A percentile compares a stretch with the other conserved stretches of the same genome.
Conservation (phyloP, 2,888 invertebrate genomes). For the Drosophila nr. perissopoda region DNA sequence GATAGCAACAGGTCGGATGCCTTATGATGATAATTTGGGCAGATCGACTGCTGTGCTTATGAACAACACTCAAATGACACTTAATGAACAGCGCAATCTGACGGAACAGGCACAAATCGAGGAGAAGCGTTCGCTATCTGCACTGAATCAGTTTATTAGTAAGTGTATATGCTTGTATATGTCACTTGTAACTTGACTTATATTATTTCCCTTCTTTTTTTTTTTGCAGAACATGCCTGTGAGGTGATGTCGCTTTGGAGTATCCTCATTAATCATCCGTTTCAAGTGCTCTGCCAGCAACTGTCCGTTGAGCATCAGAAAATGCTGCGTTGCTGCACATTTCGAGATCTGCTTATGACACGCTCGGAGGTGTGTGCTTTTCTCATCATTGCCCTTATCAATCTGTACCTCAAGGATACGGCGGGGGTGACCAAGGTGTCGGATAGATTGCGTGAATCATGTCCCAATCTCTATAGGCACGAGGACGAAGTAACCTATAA, state of each 20-base stretch:
- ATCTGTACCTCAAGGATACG: conserved; percentile 96
- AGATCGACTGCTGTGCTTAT: conserved; percentile 69
- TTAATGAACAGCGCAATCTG: conserved; percentile 82
- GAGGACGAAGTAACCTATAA: conserved; percentile 99
- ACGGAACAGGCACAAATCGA: conserved; percentile 86
- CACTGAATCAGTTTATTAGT: conserved; percentile 90
- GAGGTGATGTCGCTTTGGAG: conserved; percentile 97
- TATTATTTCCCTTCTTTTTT: neutral
- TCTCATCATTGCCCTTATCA: conserved; percentile 93
- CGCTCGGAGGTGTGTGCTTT: conserved; percentile 88
- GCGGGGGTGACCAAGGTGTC: conserved; percentile 97
- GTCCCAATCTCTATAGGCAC: conserved; percentile 96
- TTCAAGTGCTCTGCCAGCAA: conserved; percentile 91
- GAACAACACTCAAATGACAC: conserved; percentile 55
- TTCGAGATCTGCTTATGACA: conserved; percentile 86
- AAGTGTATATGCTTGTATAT: conserved; percentile 60
- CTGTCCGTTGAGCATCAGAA: conserved; percentile 89
- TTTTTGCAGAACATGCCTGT: conserved; percentile 88
- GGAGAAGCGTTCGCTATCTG: conserved; percentile 91
- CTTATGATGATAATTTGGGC: conserved; percentile 66
- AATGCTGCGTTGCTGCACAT: conserved; percentile 88
- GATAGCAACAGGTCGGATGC: conserved; percentile 64
- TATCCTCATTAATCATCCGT: conserved; percentile 95
- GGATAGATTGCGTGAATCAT: conserved; percentile 93
- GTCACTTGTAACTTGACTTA: neutral